phyloP scores from a whole-genome alignment of 2,797 vertebrate genomes.

The Steatocranus sp. region DNA sequence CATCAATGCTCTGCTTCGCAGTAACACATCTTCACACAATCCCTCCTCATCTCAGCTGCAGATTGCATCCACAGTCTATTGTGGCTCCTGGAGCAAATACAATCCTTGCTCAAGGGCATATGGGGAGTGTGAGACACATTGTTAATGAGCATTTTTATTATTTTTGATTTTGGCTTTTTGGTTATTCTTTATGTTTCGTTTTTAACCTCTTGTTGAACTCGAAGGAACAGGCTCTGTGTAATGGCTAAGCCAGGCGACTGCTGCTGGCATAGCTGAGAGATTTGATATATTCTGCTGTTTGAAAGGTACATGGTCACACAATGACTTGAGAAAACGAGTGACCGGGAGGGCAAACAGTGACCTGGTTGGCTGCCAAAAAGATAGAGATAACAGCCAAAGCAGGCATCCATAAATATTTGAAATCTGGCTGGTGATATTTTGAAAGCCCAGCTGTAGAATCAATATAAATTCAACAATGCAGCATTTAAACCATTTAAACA shows the following conservation, averaged over 20 bases:
- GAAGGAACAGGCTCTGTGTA: background rate
- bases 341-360: background rate
- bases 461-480: background rate
- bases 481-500: background rate
- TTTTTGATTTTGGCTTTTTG: background rate
- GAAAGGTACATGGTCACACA: slow-evolving; percentile 16
- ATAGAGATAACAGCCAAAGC: slow-evolving; percentile 20
- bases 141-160: background rate
- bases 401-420: slow-evolving; percentile 28
- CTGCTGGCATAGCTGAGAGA: slow-evolving; percentile 14
- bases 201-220: background rate
- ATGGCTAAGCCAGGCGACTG: background rate
- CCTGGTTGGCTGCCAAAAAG: slow-evolving; percentile 38
- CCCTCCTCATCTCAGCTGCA: slow-evolving; percentile 15
- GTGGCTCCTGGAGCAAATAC: slow-evolving; percentile 19
- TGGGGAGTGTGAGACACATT: background rate
- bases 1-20: slow-evolving; percentile 11
- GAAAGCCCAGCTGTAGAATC: background rate
- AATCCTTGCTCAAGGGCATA: slow-evolving; percentile 18
- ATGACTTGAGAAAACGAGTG: slow-evolving; percentile 17
- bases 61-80: slow-evolving; percentile 22
- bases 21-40: slow-evolving; percentile 7
- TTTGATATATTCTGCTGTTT: slow-evolving; percentile 1
- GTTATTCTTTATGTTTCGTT: background rate
- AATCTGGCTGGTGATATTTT: slow-evolving; percentile 16